Base-by-base conservation (phyloP, 2,888 invertebrate genomes). In the Sarcophaga caerulescens region DNA sequence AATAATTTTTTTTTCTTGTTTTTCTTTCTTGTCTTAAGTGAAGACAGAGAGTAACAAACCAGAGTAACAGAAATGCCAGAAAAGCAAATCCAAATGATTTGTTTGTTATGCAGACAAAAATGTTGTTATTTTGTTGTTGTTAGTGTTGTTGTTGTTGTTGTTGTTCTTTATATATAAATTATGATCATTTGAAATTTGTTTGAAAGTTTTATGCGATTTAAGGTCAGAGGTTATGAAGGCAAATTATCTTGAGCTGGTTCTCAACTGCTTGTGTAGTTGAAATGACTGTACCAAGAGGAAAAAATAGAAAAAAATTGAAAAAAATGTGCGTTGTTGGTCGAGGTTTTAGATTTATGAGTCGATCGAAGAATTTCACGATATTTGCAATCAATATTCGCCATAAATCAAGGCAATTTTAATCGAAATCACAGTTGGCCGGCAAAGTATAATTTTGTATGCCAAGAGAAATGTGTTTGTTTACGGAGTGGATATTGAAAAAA, bases 161-260 rank as follows among this genome's bases (percentile, higher is more conserved):
- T 23, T 59, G 6, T 5, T 44, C 14, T n/a, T 23, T 74, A 19
- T 68, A 14, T 25, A 19, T 74, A 70, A 86, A 74, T 78, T 86
- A 86, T 86, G 74, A 66, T 77, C 21, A 44, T 81, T 84, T 75
- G 70, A 45, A 65, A 86, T 57, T 75, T 78, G 65, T 57, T 84
- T 84, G 86, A 86, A 81, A 81, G 74, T 78, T 86, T 86, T 86
- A 86, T 86, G 86, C 52, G 86, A 84, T 81, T 78, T 78, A 78
- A 84, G 86, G 86, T 86, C 84, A 84, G 44, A 80, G 84, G 84
- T 84, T 84, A 75, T 10, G n/a, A 80, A 84, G 79, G 79, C 79
- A 80, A 84, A 84, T 74, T 79, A 75, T 75, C 45, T n/a, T 44
- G 65, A 17, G 35, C 35, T 35, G 35, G 35, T 35, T 35, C 35